Base-by-base conservation (phyloP, 2,888 invertebrate genomes). In the Xestia rhomboidea region DNA sequence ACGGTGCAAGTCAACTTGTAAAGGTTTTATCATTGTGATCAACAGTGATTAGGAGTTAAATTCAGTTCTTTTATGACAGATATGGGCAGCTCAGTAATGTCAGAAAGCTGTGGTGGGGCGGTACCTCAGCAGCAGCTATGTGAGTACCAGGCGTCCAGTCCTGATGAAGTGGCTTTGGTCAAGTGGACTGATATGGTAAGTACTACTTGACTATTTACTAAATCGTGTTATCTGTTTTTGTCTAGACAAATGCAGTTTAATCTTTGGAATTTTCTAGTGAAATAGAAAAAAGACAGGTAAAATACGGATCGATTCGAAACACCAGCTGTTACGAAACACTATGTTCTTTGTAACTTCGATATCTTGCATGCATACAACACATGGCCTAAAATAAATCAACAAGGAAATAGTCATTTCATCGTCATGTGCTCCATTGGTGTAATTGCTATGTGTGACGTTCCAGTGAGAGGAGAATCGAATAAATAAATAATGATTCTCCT, bases 101-200 rank as follows among this genome's bases (percentile, higher is more conserved):
- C 97, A 2, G 96, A 95, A 88, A 96, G 96, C 79, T 95, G 96
- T 81, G 95, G 95, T 1, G 96, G 97, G 41, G 94, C 96, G 5
- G 96, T 97, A 34, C 97, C 97, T 0, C 94, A 97, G 83, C 96
- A 97, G 86, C 96, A 97, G 87, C 91, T 97, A 78, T 97, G 96
- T 88, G 97, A 97, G 87, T 97, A 97, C 94, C 98, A 98, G 95
- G 99, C 98, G 11, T 98, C 99, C 66, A 99, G 99, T 88, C 99
- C 99, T 0, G 99, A 99, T 93, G 99, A 99, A 93, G 99, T 99
- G 85, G 99, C 99, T 5, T 97, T 99, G 75, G 98, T 99, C 49
- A 99, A 99, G 92, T 99, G 99, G 96, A 98, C 98, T 18, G 98
- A 98, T 88, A 98, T 98, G 97, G 99, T 97, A 73, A 89, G 79